Evolutionary conservation across 2,113 vertebrate species (phyloP), one percentile per base, ranked within the genome.

Genomic region (Hylia prasina): DNA sequence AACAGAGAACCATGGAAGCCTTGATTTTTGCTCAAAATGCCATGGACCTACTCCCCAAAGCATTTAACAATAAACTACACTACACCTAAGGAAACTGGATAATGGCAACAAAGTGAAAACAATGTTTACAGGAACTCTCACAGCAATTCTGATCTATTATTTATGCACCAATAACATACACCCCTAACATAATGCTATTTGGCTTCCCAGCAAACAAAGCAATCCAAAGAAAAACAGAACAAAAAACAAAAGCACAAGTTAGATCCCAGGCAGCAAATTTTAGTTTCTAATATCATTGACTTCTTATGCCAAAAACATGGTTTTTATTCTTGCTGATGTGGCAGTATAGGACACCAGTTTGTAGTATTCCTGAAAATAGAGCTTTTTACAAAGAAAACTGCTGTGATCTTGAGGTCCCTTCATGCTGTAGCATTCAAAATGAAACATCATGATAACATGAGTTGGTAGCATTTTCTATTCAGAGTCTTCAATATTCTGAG

Each of bases 221-320:
- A 63, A 57, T n/a, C 60, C 15, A 28, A 70, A 53, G 37, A 79
- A 30, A 73, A 63, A 9, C 9, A 51, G 33, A 89, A 42, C 40
- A 73, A 69, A 82, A 77, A 58, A 4, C 3, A 15, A 53, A 79
- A 68, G 20, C 9, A 25, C 0, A 0, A 0, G 0, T 33, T 47
- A 82, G 56, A 75, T n/a, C 39, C 16, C 23, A 75, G 14, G 48
- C 30, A 61, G 12, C 14, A 80, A 47, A 68, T 20, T 42, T 79
- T 39, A 45, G 6, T 18, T 78, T 85, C 57, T 66, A 81, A 39
- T 54, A 28, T 28, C 31, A 65, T 30, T 30, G 5, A 65, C 19
- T 76, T 69, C 22, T 0, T 2, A 84, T 42, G 25, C 57, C 25
- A 85, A 90, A 81, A 80, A 33, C 3, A 10, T 27, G 3, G 0